Conservation (phyloP, 2,797 vertebrate species). For the Myripristis murdjan region DNA sequence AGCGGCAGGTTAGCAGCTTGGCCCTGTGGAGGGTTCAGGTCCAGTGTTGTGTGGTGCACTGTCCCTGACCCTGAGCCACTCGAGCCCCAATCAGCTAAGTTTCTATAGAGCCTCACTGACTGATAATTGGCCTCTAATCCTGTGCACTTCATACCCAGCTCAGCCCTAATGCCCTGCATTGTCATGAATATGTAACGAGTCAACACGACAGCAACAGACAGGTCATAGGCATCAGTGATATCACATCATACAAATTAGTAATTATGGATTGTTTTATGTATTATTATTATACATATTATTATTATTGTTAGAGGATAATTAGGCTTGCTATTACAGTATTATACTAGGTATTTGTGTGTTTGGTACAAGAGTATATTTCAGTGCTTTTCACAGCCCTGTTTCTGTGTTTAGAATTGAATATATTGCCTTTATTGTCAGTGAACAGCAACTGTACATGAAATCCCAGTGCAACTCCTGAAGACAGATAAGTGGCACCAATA, state of each 20-base stretch:
- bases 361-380: not conserved
- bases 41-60: slow-evolving; percentile 49
- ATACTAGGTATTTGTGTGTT: not conserved
- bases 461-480: no score
- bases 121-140: slow-evolving; percentile 72
- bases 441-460: no score
- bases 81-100: slow-evolving; percentile 41
- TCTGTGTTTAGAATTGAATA: no score
- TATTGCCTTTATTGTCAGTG: no score
- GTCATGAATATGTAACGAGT: slow-evolving; percentile 53
- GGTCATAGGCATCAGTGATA: slow-evolving; percentile 35
- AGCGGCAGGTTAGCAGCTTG: slow-evolving; percentile 22
- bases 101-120: slow-evolving; percentile 33
- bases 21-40: slow-evolving; percentile 29
- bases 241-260: not conserved
- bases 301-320: no score
- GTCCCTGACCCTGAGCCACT: slow-evolving; percentile 61
- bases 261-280: not conserved
- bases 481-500: no score
- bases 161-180: slow-evolving; percentile 33
- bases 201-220: slow-evolving; percentile 36
- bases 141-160: slow-evolving; percentile 54
- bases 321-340: not conserved
- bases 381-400: not conserved
- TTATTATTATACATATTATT: not conserved